Base-by-base conservation (phyloP, 2,113 vertebrate genomes). In the Syngnathus scovelli region DNA sequence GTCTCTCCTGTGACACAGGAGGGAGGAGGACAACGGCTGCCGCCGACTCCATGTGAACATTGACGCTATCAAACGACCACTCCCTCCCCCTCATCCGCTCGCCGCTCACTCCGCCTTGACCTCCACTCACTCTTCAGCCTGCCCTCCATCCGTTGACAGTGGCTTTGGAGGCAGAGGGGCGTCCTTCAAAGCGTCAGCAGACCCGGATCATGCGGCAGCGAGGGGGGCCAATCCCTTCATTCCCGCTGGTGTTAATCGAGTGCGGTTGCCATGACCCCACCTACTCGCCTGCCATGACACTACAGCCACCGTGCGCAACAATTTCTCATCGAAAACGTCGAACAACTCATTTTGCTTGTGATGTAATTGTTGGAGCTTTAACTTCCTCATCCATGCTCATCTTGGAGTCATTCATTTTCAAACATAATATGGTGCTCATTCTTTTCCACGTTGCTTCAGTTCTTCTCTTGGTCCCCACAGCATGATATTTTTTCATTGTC, bases 201-300 rank as follows among this genome's bases (percentile, higher is more conserved):
- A 63, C 67, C 52, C 56, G 74, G 75, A 48, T 69, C 75, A 75
- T 21, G 66, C 67, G 76, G 64, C 69, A 56, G 51, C 39, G 74
- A 33, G 27, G 81, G 80, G 82, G 71, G 79, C 74, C 68, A 85
- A 72, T 83, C 85, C 77, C 80, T 82, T 75, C 77, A 77, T 83
- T 87, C 86, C 67, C 79, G 67, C 84, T 63, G 72, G 73, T 86
- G 78, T 87, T 82, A 75, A 81, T 86, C 65, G 23, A 72, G 55
- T 78, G 78, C 70, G 68, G 64, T 66, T 21, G 68, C 74, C 75
- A 71, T 66, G 11, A 6, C 60, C 18, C 33, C 48, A 1, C 64
- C 63, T 38, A 19, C 62, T 44, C 2, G 11, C 58, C 64, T 7
- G 44, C 64, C 79, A 66, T 66, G 63, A 77, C 83, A 78, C 78